Conservation (phyloP, 2,113 vertebrate genomes). For the Corythornis madagascariensis region DNA sequence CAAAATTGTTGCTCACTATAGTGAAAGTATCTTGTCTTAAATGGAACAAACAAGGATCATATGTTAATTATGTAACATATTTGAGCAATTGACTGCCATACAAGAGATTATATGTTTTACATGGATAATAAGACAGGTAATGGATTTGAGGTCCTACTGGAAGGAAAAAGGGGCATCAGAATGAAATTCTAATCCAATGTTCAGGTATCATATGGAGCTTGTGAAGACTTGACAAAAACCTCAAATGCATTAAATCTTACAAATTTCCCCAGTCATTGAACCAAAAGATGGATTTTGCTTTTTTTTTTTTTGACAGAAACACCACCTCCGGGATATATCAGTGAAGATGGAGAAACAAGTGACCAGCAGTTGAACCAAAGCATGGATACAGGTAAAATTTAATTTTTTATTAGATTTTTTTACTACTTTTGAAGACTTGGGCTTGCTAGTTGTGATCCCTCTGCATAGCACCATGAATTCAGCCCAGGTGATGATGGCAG, state of each 20-base stretch:
- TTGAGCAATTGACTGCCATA: neutral
- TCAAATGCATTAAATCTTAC: neutral
- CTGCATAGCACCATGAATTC: neutral
- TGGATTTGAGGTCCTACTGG: neutral
- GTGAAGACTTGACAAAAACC: neutral
- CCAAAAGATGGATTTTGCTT: neutral
- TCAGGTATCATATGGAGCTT: neutral
- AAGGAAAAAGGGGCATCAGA: neutral
- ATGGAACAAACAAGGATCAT: neutral
- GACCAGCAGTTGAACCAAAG: constrained; percentile 99
- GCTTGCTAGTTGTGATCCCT: neutral
- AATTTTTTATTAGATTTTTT: neutral
- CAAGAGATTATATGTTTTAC: neutral
- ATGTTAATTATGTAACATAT: neutral
- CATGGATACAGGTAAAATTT: constrained; percentile 92
- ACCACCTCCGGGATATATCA: constrained; percentile 97
- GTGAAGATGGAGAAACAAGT: constrained; percentile 98
- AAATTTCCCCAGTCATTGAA: neutral
- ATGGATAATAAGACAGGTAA: neutral
- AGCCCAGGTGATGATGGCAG: neutral
- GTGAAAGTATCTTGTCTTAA: neutral
- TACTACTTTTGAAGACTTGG: neutral
- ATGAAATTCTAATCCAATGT: neutral
- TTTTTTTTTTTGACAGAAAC: constrained; percentile 81
- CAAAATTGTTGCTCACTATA: constrained; percentile 14